Conservation (phyloP, 2,113 vertebrate species). For the Callopanchax toddi region DNA sequence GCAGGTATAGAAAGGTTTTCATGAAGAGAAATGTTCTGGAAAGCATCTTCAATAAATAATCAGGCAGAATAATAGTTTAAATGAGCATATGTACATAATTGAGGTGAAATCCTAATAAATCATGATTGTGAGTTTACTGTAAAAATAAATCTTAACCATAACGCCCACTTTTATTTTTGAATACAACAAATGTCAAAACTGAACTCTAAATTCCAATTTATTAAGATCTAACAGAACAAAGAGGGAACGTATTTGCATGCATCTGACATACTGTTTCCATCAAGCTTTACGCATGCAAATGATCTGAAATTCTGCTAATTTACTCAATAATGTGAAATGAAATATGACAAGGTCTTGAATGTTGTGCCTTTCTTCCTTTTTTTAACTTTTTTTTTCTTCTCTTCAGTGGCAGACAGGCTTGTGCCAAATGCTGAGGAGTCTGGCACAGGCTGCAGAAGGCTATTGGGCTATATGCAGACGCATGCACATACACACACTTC, state of each 20-base stretch:
- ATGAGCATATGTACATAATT: too few species aligned
- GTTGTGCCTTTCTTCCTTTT: conserved; percentile 33
- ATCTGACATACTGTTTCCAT: conserved; percentile 13
- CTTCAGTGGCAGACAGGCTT: conserved; percentile 47
- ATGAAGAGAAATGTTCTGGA: too few species aligned
- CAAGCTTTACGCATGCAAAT: background rate
- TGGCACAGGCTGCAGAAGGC: conserved; percentile 64
- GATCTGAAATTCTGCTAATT: conserved; percentile 19
- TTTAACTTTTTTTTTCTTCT: conserved; percentile 18
- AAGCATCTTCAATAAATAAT: too few species aligned
- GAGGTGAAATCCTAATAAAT: too few species aligned
- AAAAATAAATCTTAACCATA: too few species aligned
- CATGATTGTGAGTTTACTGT: too few species aligned
- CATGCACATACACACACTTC: conserved; percentile 25
- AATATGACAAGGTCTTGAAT: conserved; percentile 41
- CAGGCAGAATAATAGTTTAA: too few species aligned
- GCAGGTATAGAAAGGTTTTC: too few species aligned
- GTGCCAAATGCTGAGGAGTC: conserved; percentile 63
- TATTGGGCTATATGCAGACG: conserved; percentile 27
- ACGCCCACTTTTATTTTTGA: background rate
- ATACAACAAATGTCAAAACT: background rate
- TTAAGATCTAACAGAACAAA: background rate
- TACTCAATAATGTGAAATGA: conserved; percentile 28
- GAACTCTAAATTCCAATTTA: conserved; percentile 1
- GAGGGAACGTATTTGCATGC: background rate